Evolutionary conservation across 2,113 vertebrate genomes (phyloP).

Genomic region (Upupa epops): DNA sequence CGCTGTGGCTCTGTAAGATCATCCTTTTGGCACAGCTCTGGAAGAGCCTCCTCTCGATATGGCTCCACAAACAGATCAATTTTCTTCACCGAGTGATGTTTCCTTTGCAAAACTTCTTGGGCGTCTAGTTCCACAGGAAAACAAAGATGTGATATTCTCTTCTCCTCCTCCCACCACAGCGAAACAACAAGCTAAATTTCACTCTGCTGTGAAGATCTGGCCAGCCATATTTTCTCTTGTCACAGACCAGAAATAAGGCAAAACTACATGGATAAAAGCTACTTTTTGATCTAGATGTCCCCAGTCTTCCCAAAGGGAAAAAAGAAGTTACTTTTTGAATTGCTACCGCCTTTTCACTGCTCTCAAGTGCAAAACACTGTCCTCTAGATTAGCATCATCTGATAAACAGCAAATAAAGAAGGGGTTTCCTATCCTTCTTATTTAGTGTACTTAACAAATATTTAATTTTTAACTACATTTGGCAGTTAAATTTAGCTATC

Average conservation of each 20-base stretch:
- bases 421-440: background rate
- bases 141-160: background rate
- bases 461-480: background rate
- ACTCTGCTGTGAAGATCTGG: background rate
- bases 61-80: slow-evolving; percentile 20
- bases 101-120: slow-evolving; percentile 36
- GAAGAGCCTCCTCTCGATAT: background rate
- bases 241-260: background rate
- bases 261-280: background rate
- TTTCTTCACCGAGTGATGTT: background rate
- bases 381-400: background rate
- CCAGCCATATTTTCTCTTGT: fast-evolving
- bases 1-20: background rate
- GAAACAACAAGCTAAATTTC: background rate
- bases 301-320: background rate
- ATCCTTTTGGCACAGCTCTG: background rate
- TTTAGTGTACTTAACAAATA: background rate
- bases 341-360: background rate
- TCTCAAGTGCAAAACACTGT: background rate
- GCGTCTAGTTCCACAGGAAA: slow-evolving; percentile 43
- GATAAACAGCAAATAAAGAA: background rate
- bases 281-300: background rate
- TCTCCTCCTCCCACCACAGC: background rate
- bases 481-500: background rate
- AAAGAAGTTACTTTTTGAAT: background rate